phyloP scores from a whole-genome alignment of 2,797 vertebrate species.

The Lophotriccus pileatus region DNA sequence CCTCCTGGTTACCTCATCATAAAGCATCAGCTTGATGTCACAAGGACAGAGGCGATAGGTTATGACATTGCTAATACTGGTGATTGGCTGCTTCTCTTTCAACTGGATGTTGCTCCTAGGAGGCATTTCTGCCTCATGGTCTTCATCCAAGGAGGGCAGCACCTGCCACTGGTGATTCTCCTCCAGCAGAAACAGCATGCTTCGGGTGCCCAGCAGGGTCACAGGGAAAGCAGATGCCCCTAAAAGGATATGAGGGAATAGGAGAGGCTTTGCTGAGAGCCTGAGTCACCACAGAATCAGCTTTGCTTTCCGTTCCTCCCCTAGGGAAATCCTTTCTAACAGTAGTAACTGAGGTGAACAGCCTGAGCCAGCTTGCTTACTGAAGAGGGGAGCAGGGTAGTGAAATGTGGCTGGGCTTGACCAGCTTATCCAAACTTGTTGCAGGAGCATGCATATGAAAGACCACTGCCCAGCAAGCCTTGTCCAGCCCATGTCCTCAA shows the following conservation, averaged over 20 bases:
- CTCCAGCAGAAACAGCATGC: constrained; percentile 86
- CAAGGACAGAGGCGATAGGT: constrained; percentile 80
- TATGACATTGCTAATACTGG: constrained; percentile 87
- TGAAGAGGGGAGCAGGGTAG: background rate
- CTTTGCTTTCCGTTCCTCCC: constrained; percentile 2
- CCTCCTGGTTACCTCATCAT: constrained; percentile 84
- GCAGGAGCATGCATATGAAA: background rate
- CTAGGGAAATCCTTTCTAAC: constrained; percentile 17
- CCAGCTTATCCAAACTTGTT: background rate
- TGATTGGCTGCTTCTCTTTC: constrained; percentile 87
- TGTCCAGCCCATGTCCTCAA: background rate
- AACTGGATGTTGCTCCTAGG: constrained; percentile 55
- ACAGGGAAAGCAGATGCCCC: constrained; percentile 79
- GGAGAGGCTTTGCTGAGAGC: background rate
- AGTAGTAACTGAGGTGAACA: background rate
- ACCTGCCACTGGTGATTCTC: constrained; percentile 77
- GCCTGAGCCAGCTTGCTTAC: background rate
- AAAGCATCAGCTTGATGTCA: constrained; percentile 86
- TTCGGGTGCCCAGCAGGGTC: constrained; percentile 86
- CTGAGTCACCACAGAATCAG: constrained; percentile 31
- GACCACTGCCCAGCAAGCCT: background rate
- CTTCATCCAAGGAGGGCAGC: background rate
- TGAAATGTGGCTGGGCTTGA: background rate
- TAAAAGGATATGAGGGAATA: constrained; percentile 48
- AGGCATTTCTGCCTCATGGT: background rate